phyloP scores from a whole-genome alignment of 2,113 vertebrate species.

The Entelurus aequoreus region DNA sequence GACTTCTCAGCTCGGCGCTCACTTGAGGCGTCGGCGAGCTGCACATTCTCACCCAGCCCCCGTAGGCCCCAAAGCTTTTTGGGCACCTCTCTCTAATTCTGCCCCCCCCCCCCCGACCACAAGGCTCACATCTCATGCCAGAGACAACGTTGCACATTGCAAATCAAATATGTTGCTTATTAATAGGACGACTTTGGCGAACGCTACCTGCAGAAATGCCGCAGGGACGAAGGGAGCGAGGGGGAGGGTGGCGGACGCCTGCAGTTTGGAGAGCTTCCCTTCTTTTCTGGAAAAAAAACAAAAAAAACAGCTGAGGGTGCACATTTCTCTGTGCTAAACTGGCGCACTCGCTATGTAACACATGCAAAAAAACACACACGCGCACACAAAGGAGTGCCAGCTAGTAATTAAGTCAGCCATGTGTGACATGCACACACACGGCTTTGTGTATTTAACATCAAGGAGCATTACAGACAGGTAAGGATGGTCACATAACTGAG shows the following conservation, averaged over 20 bases:
- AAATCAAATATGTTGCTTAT: conserved; percentile 79
- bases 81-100: conserved; percentile 65
- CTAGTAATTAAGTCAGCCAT: conserved; percentile 29
- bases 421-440: conserved; percentile 34
- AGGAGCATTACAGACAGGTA: conserved; percentile 1
- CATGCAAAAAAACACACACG: conserved; percentile 17
- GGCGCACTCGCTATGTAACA: conserved; percentile 41
- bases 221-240: conserved; percentile 33
- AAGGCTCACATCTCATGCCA: conserved; percentile 31
- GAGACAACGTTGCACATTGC: conserved; percentile 47
- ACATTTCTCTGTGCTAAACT: conserved; percentile 64
- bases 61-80: conserved; percentile 44
- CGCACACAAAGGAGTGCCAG: conserved; percentile 28
- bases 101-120: conserved; percentile 30
- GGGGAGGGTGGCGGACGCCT: conserved; percentile 38
- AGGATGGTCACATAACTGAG: not conserved
- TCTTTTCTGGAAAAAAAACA: conserved; percentile 40
- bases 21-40: conserved; percentile 49
- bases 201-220: conserved; percentile 70
- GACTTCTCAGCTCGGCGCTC: conserved; percentile 37
- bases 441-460: too few species aligned
- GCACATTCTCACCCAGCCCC: conserved; percentile 61
- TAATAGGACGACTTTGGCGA: conserved; percentile 69
- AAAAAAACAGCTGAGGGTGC: conserved; percentile 69
- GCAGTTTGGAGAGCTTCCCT: conserved; percentile 36